phyloP scores from a whole-genome alignment of 64 coral and sea anemone genomes.

The Pocillopora damicornis region DNA sequence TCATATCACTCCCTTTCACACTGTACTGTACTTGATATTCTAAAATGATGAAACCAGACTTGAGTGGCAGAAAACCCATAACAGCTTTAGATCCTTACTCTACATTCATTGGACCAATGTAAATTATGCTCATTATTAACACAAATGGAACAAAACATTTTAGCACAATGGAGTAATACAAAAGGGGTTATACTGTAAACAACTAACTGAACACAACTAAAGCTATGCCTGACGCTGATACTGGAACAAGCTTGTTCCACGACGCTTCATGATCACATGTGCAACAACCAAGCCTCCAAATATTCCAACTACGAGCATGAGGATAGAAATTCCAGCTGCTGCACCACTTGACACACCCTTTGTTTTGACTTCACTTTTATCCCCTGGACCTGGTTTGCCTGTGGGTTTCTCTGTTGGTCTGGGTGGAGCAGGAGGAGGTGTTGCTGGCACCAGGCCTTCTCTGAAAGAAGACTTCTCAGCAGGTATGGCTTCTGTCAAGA shows the following conservation, averaged over 20 bases:
- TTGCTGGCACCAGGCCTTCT: not conserved
- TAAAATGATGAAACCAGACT: too few relatives aligned
- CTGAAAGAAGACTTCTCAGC: slow-evolving; percentile 20
- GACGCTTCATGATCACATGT: slow-evolving; percentile 54
- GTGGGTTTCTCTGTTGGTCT: not conserved
- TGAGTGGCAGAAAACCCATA: too few relatives aligned
- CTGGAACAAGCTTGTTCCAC: slow-evolving; percentile 48
- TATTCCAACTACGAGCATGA: slow-evolving; percentile 49
- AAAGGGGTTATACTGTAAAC: too few relatives aligned
- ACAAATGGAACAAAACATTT: too few relatives aligned
- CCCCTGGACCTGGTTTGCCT: not conserved
- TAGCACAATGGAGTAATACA: not conserved
- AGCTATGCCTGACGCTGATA: slow-evolving; percentile 48
- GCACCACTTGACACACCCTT: slow-evolving; percentile 37
- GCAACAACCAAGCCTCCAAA: slow-evolving; percentile 39
- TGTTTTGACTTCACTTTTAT: not conserved
- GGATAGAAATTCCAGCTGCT: slow-evolving; percentile 43
- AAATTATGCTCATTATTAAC: too few relatives aligned
- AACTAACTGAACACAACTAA: not conserved
- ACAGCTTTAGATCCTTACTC: too few relatives aligned
- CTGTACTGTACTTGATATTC: too few relatives aligned
- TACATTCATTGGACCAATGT: too few relatives aligned
- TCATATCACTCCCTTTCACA: too few relatives aligned
- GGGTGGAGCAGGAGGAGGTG: not conserved
- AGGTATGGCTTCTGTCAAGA: not conserved